Evolutionary conservation across 2,113 vertebrate species (phyloP), one percentile per base, ranked within the genome.

Genomic region (Phodopus roborovskii): DNA sequence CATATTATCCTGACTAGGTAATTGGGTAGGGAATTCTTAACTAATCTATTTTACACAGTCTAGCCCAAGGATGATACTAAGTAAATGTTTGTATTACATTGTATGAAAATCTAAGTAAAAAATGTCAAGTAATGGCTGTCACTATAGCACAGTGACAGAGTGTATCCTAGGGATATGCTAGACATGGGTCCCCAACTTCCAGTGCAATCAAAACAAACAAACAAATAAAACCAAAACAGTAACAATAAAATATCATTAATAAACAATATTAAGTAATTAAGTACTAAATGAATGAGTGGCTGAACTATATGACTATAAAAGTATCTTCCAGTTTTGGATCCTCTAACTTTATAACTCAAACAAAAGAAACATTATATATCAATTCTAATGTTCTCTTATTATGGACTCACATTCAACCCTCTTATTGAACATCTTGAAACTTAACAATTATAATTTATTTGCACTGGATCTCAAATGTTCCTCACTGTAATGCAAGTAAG

Each of bases 301-400:
- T 92, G 48, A 24, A 87, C 24, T n/a, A 78, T 9, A 70, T 92
- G 1, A 94, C 77, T 79, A 86, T 68, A 83, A 94, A 91, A n/a
- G 24, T 36, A 66, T 91, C 33, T 87, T 83, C 56, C 33, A 66
- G 39, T 56, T 79, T 24, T 64, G 36, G n/a, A 91, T 79, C 77
- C 39, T 16, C 15, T 58, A 50, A 84, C 10, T 11, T 68, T 92
- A 24, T 78, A 87, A 89, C 93, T 73, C 81, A 93, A 94, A 95
- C 28, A 91, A 58, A 77, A 90, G 79, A 42, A 82, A 87, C 4
- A 85, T 33, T 30, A 33, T 20, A 48, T 36, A 88, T 39, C 48
- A 90, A 77, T 89, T 73, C 73, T 56, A 84, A 53, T 56, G 53
- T 68, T 22, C 24, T 94, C 33, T 26, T 78, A 68, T 33, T 84